These are phyloP conservation scores for Ascaphus truei DNA, from an alignment of 2,113 vertebrate species.

Conservation along the genomic window DNA sequence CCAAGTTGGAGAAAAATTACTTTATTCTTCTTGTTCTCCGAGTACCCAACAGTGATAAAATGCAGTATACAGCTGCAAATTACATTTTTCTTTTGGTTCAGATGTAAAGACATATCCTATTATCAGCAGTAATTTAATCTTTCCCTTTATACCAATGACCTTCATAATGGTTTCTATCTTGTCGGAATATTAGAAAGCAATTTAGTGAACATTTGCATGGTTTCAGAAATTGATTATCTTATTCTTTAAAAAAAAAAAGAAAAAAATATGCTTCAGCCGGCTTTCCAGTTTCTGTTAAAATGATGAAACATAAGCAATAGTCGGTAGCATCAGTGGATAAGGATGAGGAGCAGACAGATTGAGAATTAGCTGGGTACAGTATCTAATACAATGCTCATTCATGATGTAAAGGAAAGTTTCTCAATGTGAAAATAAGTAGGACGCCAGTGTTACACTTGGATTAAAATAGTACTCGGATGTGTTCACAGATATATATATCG, in stretches of 20 bases:
- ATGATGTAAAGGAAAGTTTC: too few relatives aligned
- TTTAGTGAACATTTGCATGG: conserved; percentile 24
- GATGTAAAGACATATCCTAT: conserved; percentile 24
- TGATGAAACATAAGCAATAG: background rate
- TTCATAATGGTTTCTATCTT: conserved; percentile 29
- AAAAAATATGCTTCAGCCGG: background rate
- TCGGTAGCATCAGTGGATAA: background rate
- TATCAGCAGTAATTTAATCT: conserved; percentile 36
- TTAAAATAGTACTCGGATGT: too few relatives aligned
- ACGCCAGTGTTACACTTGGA: too few relatives aligned
- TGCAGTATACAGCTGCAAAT: conserved; percentile 22
- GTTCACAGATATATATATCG: too few relatives aligned
- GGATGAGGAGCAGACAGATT: too few relatives aligned
- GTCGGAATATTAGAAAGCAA: conserved; percentile 34
- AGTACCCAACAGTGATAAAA: conserved; percentile 19
- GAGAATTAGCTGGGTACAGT: too few relatives aligned
- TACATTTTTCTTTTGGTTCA: conserved; percentile 32
- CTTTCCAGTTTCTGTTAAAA: background rate
- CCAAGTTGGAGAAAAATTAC: conserved; percentile 8
- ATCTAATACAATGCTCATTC: too few relatives aligned
- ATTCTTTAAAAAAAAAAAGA: background rate
- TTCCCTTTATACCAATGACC: conserved; percentile 29
- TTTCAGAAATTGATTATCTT: conserved; percentile 30
- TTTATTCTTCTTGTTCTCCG: background rate
- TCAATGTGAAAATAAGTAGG: too few relatives aligned